Base-by-base conservation (phyloP, 2,888 invertebrate species). In the Apoda limacodes region DNA sequence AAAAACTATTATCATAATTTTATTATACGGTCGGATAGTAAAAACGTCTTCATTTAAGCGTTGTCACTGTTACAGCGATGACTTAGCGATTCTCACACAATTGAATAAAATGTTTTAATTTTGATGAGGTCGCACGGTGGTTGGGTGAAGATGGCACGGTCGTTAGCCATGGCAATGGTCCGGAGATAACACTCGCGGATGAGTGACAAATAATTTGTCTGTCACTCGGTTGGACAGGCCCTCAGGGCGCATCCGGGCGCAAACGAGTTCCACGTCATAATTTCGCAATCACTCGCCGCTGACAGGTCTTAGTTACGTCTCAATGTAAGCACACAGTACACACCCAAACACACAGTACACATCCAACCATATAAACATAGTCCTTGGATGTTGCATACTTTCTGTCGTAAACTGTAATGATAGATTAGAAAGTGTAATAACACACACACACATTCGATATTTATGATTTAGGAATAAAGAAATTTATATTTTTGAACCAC, bases 181-280 rank as follows among this genome's bases (percentile, higher is more conserved):
- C 26, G 32, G 30, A 40, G 46, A 47, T 37, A 40, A 33, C 36
- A 37, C 32, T 43, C 41, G 44, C 37, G 44, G 46, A 46, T 52
- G 53, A 61, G 52, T 60, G 65, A 62, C 60, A 56, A 55, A 57
- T 50, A 60, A 64, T 62, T 64, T 56, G 55, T 51, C 41, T 43
- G 54, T 55, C 60, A 45, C 50, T 52, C 48, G 42, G 29, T 5
- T 7, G 17, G 17, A 17, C 17, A 7, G 17, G 7, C 5, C 17
- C 17, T 5, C 17, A 7, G 17, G 17, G 7, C 17, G 17, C 17
- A 17, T 17, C 17, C 5, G 17, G 17, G 17, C 17, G 17, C 17
- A 17, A 14, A 14, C 22, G 25, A 15, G 20, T 21, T 19, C 25
- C 23, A 15, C 29, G 17, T 17, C 5, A 17, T 17, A 17, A 17